Base-by-base conservation (phyloP, 2,888 invertebrate genomes). In the Nebria brevicollis region DNA sequence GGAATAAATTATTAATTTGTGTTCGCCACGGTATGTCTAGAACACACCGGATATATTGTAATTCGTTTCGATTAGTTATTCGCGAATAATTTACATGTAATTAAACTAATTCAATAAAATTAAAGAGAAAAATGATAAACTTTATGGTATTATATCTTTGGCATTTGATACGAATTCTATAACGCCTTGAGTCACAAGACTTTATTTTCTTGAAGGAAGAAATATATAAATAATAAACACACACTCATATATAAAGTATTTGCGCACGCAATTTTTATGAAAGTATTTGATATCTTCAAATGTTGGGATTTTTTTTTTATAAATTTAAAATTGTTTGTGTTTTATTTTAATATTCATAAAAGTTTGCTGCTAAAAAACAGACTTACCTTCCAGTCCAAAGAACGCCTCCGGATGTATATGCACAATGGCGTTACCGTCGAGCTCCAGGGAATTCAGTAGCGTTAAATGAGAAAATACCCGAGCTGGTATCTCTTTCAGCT, bases 391-490 rank as follows among this genome's bases (percentile, higher is more conserved):
- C 77, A 97, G 91, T 84, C 97, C 97, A 83, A 93, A 92, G 87
- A 97, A 97, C 41, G 97, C 97, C 85, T 95, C 94, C 82, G 94
- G 94, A 88, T 97, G 95, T 85, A 97, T 93, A 85, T 93, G 91
- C 84, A 91, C 92, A 84, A 97, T 97, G 86, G 92, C 92, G 89
- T 97, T 97, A 82, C 96, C 96, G 87, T 97, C 97, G 85, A 97
- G 90, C 90, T 97, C 97, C 87, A 97, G 90, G 4, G 96, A 96
- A 89, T 96, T 97, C 80, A 97, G 91, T 85, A 94, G 92, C 26
- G 92, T 93, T 85, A 97, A 90, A 88, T 96, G 95, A 2, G 94
- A 94, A 89, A 97, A 97, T 76, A 96, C 96, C 86, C 94, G 93
- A 4, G 94, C 92, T 15, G 96, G 95, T 83, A 97, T 93, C 86